Conservation (phyloP, 2,888 invertebrate species). For the Cerceris ruficornis region DNA sequence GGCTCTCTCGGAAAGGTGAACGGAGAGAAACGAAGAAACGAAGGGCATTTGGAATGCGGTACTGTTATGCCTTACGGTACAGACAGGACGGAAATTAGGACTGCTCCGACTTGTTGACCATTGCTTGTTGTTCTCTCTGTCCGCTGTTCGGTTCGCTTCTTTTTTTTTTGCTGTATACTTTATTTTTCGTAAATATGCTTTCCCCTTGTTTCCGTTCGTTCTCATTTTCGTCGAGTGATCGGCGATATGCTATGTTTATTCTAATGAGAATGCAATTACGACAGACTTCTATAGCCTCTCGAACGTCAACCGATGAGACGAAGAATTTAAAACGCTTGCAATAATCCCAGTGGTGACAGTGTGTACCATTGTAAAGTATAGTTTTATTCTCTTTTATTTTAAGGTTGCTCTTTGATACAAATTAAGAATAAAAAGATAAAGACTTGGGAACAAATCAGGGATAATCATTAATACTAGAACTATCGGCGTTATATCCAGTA, state of each 20-base stretch:
- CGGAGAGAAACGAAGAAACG: constrained; percentile 76
- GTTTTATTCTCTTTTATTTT: no score
- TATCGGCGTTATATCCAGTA: no score
- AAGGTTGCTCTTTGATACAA: no score
- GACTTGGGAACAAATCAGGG: no score
- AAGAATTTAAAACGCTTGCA: no score
- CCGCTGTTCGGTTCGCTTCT: constrained; percentile 16
- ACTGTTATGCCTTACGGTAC: constrained; percentile 81
- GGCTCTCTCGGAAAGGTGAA: constrained; percentile 71
- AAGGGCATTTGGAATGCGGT: constrained; percentile 80
- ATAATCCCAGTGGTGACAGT: no score
- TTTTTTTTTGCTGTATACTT: not conserved
- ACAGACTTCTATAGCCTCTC: no score
- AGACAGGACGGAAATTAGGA: constrained; percentile 80
- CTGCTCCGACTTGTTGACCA: constrained; percentile 66
- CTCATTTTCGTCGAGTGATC: constrained; percentile 1
- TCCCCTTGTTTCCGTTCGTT: not conserved
- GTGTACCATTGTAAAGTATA: no score
- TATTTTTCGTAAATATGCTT: not conserved
- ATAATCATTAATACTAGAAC: no score
- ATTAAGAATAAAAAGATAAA: no score
- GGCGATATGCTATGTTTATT: not conserved
- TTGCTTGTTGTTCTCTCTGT: constrained; percentile 43
- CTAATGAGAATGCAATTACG: not conserved
- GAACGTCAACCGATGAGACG: no score